Base-by-base conservation (phyloP, 2,113 vertebrate species). In the Bubalus kerabau region DNA sequence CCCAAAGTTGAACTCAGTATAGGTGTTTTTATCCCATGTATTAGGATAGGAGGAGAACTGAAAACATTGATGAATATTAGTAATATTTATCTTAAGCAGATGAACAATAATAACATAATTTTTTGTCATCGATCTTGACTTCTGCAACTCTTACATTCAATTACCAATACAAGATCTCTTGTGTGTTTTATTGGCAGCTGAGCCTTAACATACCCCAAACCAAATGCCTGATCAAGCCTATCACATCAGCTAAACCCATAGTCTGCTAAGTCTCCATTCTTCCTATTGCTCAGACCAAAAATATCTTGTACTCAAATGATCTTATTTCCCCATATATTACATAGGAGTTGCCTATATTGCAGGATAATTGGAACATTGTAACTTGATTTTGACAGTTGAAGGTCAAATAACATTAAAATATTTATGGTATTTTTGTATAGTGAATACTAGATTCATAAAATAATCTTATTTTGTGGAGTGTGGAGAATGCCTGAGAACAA, bases 401-500 rank as follows among this genome's bases (percentile, higher is more conserved):
- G 81, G 64, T 97, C 57, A 97, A 94, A 84, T 6, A 84, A 85
- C 48, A 94, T 80, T 94, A 85, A 89, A 30, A 88, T 64, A 88
- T 94, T 90, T 97, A 92, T 76, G 43, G 81, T 86, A n/a, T 50
- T 94, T 94, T 96, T 95, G 14, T 43, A 88, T 88, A 56, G 50
- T 60, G 81, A 94, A 95, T 80, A 84, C 23, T 76, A 14, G 17
- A 96, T 32, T 59, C 54, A 93, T 91, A 96, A 95, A 95, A 93
- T 86, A 91, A 43, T 81, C 62, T 95, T 94, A 95, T 87, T 97
- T 96, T 91, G 97, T 96, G 82, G 60, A 93, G 23, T 97, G 67
- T 94, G 56, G 56, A 82, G 48, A 97, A 94, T 95, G n/a, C 11
- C 43, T 97, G 4, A 85, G 67, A 97, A 84, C 48, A 95, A 90